These are phyloP conservation scores for Iselma pallidipennis DNA, from an alignment of 2,888 invertebrate species.

Conservation along the genomic window DNA sequence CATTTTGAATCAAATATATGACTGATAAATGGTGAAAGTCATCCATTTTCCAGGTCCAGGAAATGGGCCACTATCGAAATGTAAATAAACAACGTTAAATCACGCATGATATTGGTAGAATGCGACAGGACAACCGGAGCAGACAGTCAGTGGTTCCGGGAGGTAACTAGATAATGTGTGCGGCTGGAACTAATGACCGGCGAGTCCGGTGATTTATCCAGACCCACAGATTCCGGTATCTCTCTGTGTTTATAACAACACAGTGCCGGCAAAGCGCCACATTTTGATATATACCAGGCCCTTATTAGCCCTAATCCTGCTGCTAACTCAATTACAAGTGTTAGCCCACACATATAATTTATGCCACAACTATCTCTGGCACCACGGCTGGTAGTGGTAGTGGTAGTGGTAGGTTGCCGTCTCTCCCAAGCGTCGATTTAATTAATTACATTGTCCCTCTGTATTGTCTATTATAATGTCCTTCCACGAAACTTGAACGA, in stretches of 20 bases:
- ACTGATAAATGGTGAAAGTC: not conserved
- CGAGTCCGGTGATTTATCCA: slow-evolving; percentile 56
- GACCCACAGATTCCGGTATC: slow-evolving; percentile 51
- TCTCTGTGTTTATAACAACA: slow-evolving; percentile 47
- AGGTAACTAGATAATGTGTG: slow-evolving; percentile 53
- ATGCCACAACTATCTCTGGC: slow-evolving; percentile 23
- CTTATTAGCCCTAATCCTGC: slow-evolving; percentile 53
- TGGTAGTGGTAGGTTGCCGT: not conserved
- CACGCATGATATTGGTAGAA: slow-evolving; percentile 22
- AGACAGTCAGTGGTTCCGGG: slow-evolving; percentile 44
- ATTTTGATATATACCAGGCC: slow-evolving; percentile 53
- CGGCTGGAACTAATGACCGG: slow-evolving; percentile 56
- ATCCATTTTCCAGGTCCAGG: not conserved
- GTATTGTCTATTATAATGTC: not conserved
- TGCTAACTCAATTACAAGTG: slow-evolving; percentile 52
- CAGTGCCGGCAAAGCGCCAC: slow-evolving; percentile 35
- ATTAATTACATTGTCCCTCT: slow-evolving; percentile 9
- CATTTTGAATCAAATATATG: too few species aligned
- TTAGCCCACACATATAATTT: slow-evolving; percentile 41
- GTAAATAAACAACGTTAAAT: slow-evolving; percentile 23
- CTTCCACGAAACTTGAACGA: not conserved
- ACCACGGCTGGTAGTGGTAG: not conserved
- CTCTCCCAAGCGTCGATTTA: slow-evolving; percentile 8
- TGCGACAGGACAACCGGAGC: slow-evolving; percentile 12
- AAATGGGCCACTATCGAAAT: slow-evolving; percentile 2